Evolutionary conservation across 2,888 invertebrate species (phyloP).

Genomic region (Lepidonotus clava): DNA sequence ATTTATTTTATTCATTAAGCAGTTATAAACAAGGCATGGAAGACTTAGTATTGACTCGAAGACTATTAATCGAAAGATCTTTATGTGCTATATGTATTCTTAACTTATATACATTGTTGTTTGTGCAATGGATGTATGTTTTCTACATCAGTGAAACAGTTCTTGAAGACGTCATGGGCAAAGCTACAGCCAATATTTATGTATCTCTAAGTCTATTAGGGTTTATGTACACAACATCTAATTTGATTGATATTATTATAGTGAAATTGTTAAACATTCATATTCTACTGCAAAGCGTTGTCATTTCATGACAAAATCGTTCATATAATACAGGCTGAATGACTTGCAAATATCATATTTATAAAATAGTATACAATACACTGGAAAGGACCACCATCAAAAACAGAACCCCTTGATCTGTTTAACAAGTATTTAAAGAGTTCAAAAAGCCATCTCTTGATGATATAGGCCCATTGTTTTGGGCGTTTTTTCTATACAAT

Average conservation of each 20-base stretch:
- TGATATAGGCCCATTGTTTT: not conserved
- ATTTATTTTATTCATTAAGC: not conserved
- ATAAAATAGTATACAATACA: not conserved
- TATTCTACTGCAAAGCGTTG: not conserved
- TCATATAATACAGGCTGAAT: not conserved
- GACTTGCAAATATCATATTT: no score
- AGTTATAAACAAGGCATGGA: not conserved
- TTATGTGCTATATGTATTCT: not conserved
- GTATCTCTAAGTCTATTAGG: not conserved
- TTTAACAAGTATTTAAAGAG: not conserved
- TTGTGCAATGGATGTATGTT: not conserved
- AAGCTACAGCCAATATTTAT: not conserved
- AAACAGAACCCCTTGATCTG: not conserved
- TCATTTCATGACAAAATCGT: conserved; percentile 24
- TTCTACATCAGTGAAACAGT: not conserved
- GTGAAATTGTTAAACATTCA: no score
- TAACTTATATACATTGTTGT: not conserved
- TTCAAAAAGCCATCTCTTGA: not conserved
- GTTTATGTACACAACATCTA: not conserved
- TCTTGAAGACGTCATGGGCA: not conserved
- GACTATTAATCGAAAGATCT: not conserved
- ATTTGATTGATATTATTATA: not conserved
- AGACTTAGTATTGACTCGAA: not conserved
- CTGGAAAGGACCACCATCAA: not conserved
- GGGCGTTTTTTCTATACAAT: not conserved